phyloP scores from a whole-genome alignment of 2,113 vertebrate species.

The Pedionomus torquatus region DNA sequence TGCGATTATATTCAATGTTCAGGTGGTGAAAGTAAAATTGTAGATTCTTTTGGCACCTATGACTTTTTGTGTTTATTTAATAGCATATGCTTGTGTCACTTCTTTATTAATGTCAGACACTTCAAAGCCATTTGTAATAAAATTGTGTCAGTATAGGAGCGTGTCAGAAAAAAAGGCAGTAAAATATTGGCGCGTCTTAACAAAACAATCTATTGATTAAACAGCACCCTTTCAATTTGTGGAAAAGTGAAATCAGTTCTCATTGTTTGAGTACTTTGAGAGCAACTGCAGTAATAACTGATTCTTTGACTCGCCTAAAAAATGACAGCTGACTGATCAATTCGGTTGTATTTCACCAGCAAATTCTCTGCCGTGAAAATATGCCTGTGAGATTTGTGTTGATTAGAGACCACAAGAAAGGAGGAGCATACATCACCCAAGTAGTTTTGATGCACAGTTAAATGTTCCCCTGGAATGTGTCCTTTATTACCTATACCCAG shows the following conservation, averaged over 20 bases:
- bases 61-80: background rate
- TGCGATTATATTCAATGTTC: background rate
- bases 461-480: background rate
- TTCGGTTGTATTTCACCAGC: background rate
- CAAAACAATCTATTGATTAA: background rate
- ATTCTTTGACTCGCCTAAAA: background rate
- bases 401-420: background rate
- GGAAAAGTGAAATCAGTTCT: background rate
- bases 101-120: background rate
- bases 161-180: background rate
- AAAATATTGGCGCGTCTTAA: background rate
- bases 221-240: background rate
- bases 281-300: background rate
- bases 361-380: background rate
- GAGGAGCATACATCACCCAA: background rate
- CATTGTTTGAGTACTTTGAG: background rate
- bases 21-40: background rate
- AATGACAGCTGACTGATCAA: background rate
- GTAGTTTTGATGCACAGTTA: background rate
- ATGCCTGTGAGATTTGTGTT: background rate
- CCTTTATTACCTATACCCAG: background rate
- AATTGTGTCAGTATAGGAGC: background rate
- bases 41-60: background rate
- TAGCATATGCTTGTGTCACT: rapidly evolving
- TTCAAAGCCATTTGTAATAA: background rate